Evolutionary conservation across 2,888 invertebrate genomes (phyloP).

Genomic region (Flexamia atlantica): DNA sequence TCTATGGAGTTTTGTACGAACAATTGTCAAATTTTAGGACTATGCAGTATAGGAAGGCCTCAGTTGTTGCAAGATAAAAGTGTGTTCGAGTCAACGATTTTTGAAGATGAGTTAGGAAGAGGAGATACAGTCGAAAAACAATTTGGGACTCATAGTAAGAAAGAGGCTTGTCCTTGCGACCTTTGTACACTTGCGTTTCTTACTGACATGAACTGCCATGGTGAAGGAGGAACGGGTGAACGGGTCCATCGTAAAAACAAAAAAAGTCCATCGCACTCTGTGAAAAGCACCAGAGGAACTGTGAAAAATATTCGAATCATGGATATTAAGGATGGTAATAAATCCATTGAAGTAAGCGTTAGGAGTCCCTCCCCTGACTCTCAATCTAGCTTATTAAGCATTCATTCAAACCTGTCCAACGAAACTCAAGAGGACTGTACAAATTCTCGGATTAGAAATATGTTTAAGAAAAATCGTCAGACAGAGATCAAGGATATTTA

Average conservation of each 20-base stretch:
- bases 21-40: not conserved
- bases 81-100: not conserved
- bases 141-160: not conserved
- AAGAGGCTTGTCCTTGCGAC: not conserved
- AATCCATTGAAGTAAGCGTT: not conserved
- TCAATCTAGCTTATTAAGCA: not conserved
- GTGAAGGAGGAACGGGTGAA: not conserved
- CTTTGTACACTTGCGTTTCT: conserved; percentile 19
- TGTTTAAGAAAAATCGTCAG: not conserved
- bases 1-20: not conserved
- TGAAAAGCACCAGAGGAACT: not conserved
- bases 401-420: not conserved
- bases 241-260: not conserved
- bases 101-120: not conserved
- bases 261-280: not conserved
- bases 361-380: not conserved
- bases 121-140: not conserved
- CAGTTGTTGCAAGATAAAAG: not conserved
- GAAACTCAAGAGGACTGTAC: not conserved
- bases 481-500: not conserved
- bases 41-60: not conserved
- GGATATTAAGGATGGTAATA: not conserved
- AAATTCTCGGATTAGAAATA: not conserved
- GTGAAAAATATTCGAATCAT: not conserved
- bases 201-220: conserved; percentile 20